Base-by-base conservation (phyloP, 1,140 invertebrate genomes). In the Calephelis virginiensis region DNA sequence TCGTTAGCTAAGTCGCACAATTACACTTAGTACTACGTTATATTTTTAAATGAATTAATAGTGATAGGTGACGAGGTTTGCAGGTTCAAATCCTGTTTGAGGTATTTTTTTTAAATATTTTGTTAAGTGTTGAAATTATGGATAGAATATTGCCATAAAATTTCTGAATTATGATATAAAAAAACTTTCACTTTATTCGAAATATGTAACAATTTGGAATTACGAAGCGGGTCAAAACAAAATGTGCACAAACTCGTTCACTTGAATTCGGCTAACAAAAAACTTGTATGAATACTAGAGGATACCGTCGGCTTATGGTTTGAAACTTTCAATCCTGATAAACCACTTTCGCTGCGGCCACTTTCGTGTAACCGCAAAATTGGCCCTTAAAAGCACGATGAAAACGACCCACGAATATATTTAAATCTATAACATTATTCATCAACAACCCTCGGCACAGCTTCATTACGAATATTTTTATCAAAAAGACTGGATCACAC, bases 301-400 rank as follows among this genome's bases (percentile, higher is more conserved):
- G 56, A 59, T 11, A 59, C 56, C 56, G 38, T 59, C 12, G 56
- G 56, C 56, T 59, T 59, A 59, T 59, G 56, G 56, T 28, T 59
- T 59, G 37, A n/a, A 61, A 71, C 71, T 76, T 76, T 76, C 74
- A 53, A 76, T 73, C 74, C 71, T 69, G 71, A 76, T 71, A 73
- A 73, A 71, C 71, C 71, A 76, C 74, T 76, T 76, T 76, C 74
- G 62, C 74, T 71, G 63, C 28, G 38, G 13, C 64, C 64, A 76
- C 74, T 73, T 76, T 73, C 74, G 65, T 69, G 69, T 59, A 68
- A 71, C 74, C 64, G 50, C 63, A 66, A 63, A 56, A 68, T 71
- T 56, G 70, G 73, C 71, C 67, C 67, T 66, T 70, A 56, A 38
- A 28, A 65, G 14, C 56, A 73, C 70, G 53, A 68, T 66, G 67